Percentiles rank a stretch among this genome's conserved stretches.
phyloP scores from a whole-genome alignment of 2,797 vertebrate species.

The Mionectes olivaceus region DNA sequence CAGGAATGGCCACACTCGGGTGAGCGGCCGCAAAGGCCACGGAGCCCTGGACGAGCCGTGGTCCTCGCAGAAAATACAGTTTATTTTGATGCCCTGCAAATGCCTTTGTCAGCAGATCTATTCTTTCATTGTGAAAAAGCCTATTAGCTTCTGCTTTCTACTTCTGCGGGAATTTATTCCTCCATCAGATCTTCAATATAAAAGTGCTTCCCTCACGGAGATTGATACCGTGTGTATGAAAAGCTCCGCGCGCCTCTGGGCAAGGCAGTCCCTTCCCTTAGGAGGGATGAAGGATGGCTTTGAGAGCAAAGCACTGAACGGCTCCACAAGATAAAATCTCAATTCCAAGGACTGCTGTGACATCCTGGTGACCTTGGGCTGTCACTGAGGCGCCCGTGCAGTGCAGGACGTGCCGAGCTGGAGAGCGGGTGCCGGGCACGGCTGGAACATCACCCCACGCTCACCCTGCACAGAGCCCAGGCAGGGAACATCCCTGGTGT shows the following conservation, averaged over 20 bases:
- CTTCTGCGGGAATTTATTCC: slow-evolving; percentile 67
- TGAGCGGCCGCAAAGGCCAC: neutral
- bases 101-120: slow-evolving; percentile 53
- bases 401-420: accelerated
- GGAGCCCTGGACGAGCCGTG: neutral
- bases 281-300: slow-evolving; percentile 51
- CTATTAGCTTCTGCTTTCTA: slow-evolving; percentile 56
- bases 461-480: accelerated
- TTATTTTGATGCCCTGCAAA: slow-evolving; percentile 56
- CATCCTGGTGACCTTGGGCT: slow-evolving; percentile 36
- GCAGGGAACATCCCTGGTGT: accelerated
- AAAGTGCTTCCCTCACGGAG: slow-evolving; percentile 44
- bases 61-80: neutral
- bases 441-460: accelerated
- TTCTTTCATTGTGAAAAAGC: slow-evolving; percentile 53
- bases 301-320: slow-evolving; percentile 22
- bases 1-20: neutral
- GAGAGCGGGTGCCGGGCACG: accelerated
- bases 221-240: slow-evolving; percentile 37
- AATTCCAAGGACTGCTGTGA: slow-evolving; percentile 22
- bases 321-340: slow-evolving; percentile 40
- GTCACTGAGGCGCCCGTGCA: accelerated
- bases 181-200: slow-evolving; percentile 62
- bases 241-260: neutral
- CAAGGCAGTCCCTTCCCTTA: neutral